Conservation (phyloP, 2,888 invertebrate species). For the Xanthorhoe designata region DNA sequence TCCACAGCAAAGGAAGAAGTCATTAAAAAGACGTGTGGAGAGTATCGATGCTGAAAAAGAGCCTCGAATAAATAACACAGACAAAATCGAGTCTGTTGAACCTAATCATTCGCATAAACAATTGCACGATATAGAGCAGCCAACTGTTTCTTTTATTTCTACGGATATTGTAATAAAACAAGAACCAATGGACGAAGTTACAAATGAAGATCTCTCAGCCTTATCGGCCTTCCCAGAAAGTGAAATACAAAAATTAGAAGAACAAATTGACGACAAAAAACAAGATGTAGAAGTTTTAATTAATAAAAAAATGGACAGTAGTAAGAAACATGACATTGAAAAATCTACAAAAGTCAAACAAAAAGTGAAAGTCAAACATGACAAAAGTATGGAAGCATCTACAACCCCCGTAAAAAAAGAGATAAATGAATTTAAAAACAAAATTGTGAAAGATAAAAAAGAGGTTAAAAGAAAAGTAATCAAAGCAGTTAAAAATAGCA, state of each 20-base stretch:
- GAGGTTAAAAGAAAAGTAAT: constrained; percentile 63
- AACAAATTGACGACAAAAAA: constrained; percentile 54
- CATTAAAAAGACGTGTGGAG: constrained; percentile 79
- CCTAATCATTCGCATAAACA: constrained; percentile 30
- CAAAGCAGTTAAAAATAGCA: constrained; percentile 62
- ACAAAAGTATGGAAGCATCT: constrained; percentile 49
- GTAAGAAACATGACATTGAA: constrained; percentile 44
- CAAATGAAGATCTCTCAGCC: constrained; percentile 39
- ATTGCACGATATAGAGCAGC: constrained; percentile 34
- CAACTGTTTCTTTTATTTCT: constrained; percentile 19
- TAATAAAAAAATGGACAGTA: constrained; percentile 38
- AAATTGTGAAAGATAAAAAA: constrained; percentile 52
- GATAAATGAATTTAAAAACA: constrained; percentile 51
- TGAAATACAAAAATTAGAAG: constrained; percentile 54
- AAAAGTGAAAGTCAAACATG: constrained; percentile 58
- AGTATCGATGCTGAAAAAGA: constrained; percentile 58
- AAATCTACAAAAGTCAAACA: constrained; percentile 57
- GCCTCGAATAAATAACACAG: constrained; percentile 35
- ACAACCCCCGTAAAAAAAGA: constrained; percentile 55
- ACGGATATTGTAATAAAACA: constrained; percentile 56
- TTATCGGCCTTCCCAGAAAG: constrained; percentile 42
- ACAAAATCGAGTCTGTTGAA: constrained; percentile 38
- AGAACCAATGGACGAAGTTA: constrained; percentile 71
- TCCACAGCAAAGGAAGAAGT: constrained; percentile 80
- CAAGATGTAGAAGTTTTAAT: constrained; percentile 1